phyloP scores from a whole-genome alignment of 2,113 vertebrate species.

The Myodes glareolus region DNA sequence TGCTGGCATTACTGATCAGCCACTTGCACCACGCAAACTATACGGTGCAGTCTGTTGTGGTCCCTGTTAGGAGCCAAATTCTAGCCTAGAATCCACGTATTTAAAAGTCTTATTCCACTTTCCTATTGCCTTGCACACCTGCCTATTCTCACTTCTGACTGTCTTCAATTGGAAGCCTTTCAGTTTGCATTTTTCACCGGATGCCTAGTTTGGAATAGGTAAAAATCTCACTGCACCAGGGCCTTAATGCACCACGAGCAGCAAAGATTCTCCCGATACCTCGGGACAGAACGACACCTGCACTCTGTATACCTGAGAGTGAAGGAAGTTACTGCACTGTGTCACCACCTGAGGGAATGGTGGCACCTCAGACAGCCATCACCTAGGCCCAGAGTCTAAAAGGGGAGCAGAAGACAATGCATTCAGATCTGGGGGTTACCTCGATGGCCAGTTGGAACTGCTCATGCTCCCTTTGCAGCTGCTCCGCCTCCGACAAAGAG shows the following conservation, averaged over 20 bases:
- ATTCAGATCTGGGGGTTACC: conserved; percentile 86
- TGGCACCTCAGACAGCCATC: not conserved
- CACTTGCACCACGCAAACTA: not conserved
- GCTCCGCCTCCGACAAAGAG: conserved; percentile 97
- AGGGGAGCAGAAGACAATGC: not conserved
- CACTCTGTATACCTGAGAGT: not conserved
- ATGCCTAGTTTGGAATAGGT: not conserved
- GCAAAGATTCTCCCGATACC: not conserved
- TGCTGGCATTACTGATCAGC: not conserved
- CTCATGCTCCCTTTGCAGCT: conserved; percentile 97
- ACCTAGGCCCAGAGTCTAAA: not conserved
- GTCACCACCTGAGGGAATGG: not conserved
- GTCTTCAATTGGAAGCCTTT: not conserved
- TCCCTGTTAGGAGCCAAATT: not conserved
- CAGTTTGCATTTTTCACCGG: not conserved
- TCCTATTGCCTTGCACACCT: not conserved
- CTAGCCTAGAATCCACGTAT: not conserved
- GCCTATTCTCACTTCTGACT: conserved; percentile 6
- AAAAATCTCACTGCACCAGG: not conserved
- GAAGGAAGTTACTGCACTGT: not conserved
- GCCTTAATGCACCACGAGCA: not conserved
- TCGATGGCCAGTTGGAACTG: conserved; percentile 99
- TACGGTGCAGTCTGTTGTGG: not conserved
- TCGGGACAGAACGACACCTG: not conserved
- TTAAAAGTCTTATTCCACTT: conserved; percentile 25